Evolutionary conservation across 2,888 invertebrate species (phyloP).

Genomic region (Nephrotoma guestfalica): DNA sequence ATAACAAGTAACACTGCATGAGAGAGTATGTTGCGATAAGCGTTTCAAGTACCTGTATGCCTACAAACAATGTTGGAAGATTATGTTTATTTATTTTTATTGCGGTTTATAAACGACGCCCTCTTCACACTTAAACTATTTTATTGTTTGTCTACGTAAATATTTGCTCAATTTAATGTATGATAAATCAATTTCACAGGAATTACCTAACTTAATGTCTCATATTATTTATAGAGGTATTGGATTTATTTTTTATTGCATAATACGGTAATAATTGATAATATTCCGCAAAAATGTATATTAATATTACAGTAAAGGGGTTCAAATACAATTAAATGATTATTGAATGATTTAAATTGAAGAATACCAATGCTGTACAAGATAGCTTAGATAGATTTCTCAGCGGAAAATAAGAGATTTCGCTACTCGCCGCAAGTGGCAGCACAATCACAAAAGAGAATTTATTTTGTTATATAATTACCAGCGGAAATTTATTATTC

Average conservation of each 20-base stretch:
- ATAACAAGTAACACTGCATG: background rate
- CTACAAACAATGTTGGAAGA: background rate
- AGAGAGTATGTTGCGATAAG: background rate
- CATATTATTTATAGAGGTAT: background rate
- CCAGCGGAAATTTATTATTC: too few relatives aligned
- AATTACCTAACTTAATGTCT: background rate
- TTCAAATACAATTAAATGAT: too few relatives aligned
- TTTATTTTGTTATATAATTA: too few relatives aligned
- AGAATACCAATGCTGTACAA: too few relatives aligned
- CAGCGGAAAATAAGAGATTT: too few relatives aligned
- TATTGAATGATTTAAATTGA: too few relatives aligned
- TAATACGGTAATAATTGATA: background rate
- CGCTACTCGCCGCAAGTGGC: too few relatives aligned
- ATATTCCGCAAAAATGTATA: background rate
- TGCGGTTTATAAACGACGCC: background rate
- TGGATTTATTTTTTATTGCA: background rate
- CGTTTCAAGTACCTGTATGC: background rate
- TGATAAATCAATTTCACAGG: background rate
- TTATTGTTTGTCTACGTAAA: background rate
- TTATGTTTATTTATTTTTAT: background rate
- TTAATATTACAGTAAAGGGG: background rate
- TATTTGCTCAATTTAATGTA: background rate
- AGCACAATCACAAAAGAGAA: too few relatives aligned
- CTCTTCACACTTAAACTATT: background rate
- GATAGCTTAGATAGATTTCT: too few relatives aligned